These are phyloP conservation scores for Seriola quinqueradiata DNA, from an alignment of 2,113 vertebrate genomes.

Conservation along the genomic window DNA sequence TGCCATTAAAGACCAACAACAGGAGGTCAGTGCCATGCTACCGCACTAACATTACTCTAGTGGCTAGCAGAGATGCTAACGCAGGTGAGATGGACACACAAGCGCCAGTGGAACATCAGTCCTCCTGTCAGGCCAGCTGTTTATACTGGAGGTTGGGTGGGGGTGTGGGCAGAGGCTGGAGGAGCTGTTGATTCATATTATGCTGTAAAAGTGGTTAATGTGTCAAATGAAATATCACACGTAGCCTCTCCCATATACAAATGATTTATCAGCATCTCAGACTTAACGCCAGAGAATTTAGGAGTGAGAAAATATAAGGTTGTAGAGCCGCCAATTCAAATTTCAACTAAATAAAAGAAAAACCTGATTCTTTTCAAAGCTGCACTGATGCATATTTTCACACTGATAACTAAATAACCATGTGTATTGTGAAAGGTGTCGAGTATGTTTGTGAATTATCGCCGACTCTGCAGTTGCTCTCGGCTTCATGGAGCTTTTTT, in stretches of 20 bases:
- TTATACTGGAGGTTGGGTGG: background rate
- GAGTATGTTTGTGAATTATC: no score
- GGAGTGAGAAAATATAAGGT: background rate
- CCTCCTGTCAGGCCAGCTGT: background rate
- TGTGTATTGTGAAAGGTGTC: no score
- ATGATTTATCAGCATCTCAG: background rate
- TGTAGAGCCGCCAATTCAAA: background rate
- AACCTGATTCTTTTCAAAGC: background rate
- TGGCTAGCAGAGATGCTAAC: background rate
- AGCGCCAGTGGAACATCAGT: background rate
- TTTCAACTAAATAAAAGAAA: background rate
- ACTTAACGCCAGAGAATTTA: background rate
- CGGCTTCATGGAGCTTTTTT: no score
- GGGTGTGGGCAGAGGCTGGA: background rate
- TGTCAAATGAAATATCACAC: constrained; percentile 5
- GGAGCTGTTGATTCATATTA: background rate
- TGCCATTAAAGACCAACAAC: constrained; percentile 3
- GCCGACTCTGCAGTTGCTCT: no score
- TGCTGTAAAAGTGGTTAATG: background rate
- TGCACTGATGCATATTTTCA: background rate
- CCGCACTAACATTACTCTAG: background rate
- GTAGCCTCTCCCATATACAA: background rate
- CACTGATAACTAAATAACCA: no score
- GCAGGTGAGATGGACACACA: background rate
- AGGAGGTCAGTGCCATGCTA: background rate